phyloP scores from a whole-genome alignment of 2,113 vertebrate species.

The Oxyruncus cristatus region DNA sequence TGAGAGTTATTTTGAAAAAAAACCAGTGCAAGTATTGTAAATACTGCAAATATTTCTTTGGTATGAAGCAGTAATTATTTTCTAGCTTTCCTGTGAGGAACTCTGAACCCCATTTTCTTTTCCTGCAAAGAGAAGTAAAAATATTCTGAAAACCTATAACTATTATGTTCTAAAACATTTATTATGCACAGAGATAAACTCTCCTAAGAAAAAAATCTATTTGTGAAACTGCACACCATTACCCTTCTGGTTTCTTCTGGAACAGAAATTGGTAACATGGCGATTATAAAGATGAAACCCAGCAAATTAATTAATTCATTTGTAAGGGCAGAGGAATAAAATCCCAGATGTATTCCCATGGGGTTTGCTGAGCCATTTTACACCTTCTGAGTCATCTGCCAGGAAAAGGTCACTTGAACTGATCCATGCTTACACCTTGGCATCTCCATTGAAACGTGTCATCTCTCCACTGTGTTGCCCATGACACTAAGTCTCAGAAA shows the following conservation, averaged over 20 bases:
- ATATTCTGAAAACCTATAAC: background rate
- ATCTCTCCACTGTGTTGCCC: slow-evolving; percentile 4
- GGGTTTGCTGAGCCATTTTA: background rate
- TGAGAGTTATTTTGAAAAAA: slow-evolving; percentile 2
- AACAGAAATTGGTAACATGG: background rate
- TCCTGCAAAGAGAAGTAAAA: background rate
- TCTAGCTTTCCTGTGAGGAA: background rate
- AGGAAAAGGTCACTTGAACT: slow-evolving; percentile 23
- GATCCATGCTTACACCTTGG: background rate
- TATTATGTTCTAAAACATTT: background rate
- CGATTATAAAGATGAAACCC: background rate
- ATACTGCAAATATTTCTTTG: background rate
- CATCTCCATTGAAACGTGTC: slow-evolving; percentile 1
- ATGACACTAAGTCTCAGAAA: slow-evolving; percentile 40
- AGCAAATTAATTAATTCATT: background rate
- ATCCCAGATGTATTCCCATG: background rate
- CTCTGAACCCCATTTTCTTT: background rate
- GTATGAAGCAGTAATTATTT: background rate
- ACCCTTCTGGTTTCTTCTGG: background rate
- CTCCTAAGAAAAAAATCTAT: background rate
- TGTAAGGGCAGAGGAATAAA: background rate
- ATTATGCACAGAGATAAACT: background rate
- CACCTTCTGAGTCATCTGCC: background rate
- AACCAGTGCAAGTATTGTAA: background rate
- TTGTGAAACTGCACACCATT: background rate